Percentiles rank a stretch among this genome's conserved stretches.
These are phyloP conservation scores for Vidua macroura DNA, from an alignment of 2,113 vertebrate genomes.

Conservation along the genomic window DNA sequence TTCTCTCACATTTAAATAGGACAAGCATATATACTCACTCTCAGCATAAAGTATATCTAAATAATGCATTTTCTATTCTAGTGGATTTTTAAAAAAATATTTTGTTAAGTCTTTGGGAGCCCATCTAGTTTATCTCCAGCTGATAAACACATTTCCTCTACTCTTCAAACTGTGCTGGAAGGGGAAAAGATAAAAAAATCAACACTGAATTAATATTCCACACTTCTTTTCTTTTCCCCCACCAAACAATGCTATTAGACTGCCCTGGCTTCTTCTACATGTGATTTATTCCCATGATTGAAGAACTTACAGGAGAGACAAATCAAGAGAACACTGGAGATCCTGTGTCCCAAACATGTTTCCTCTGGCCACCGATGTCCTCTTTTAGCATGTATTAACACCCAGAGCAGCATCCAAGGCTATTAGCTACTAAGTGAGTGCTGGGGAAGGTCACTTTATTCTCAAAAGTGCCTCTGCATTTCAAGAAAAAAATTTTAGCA, in stretches of 20 bases:
- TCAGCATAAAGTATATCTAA: slow-evolving; percentile 84
- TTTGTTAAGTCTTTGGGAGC: slow-evolving; percentile 83
- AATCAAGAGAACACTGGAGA: slow-evolving; percentile 58
- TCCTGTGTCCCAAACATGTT: slow-evolving; percentile 40
- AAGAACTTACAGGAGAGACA: slow-evolving; percentile 66
- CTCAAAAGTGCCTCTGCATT: slow-evolving; percentile 78
- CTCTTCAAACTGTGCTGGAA: slow-evolving; percentile 65
- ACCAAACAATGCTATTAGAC: slow-evolving; percentile 52
- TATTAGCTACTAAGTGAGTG: slow-evolving; percentile 69
- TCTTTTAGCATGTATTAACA: slow-evolving; percentile 44
- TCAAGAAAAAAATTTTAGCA: slow-evolving; percentile 78
- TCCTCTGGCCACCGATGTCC: slow-evolving; percentile 44
- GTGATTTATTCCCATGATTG: slow-evolving; percentile 17
- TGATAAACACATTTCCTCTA: slow-evolving; percentile 74
- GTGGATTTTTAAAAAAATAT: slow-evolving; percentile 80
- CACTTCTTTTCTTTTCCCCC: slow-evolving; percentile 62
- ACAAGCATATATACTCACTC: slow-evolving; percentile 81
- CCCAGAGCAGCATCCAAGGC: slow-evolving; percentile 70
- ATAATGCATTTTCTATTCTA: slow-evolving; percentile 83
- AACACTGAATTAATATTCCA: slow-evolving; percentile 62
- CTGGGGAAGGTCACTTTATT: slow-evolving; percentile 82
- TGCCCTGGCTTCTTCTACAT: slow-evolving; percentile 40
- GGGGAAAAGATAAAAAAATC: slow-evolving; percentile 68
- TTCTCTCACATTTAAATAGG: slow-evolving; percentile 79
- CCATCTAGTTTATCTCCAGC: slow-evolving; percentile 72